Base-by-base conservation (phyloP, 1,140 invertebrate species). In the Penaeus indicus region DNA sequence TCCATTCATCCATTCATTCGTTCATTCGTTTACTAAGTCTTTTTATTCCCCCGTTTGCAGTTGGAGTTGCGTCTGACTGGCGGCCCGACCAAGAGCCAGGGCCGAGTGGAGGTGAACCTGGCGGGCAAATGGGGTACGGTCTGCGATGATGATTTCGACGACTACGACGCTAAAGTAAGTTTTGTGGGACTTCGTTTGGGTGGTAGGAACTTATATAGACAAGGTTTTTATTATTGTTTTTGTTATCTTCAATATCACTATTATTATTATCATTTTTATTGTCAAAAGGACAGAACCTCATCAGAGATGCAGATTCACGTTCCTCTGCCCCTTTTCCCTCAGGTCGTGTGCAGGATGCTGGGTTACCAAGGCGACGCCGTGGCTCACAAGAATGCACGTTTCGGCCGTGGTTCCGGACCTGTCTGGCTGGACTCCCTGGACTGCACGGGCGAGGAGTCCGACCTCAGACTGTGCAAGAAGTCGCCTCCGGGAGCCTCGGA, bases 101-200 rank as follows among this genome's bases (percentile, higher is more conserved):
- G 96, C 3, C 93, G 96, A 69, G 92, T 97, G 0, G 96, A 96
- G 93, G 94, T 97, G 1, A 93, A 94, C 89, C 94, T 95, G 90
- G 94, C 95, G 86, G 95, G 95, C 18, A 93, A 95, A 5, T 97
- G 96, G 96, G 96, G 96, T 2, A 96, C 95, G 1, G 93, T 97
- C 21, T 97, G 96, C 92, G 96, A 97, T 91, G 96, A 97, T 91
- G 95, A 96, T 91, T 97, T 96, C 91, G 95, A 94, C 60, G 92
- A 93, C 25, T 93, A 94, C 81, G 94, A 95, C 13, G 96, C 90
- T 13, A 69, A 88, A 60, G 90, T 92, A n/a, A 86, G 84, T 77
- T 22, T 16, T 10, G 19, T 2, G 8, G 54, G 5, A 83, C 38
- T 83, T 19, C 22, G 38, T 63, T 60, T 10, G 38, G 78, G 10